These are phyloP conservation scores for Motacilla alba DNA, from an alignment of 2,113 vertebrate genomes.

Conservation along the genomic window DNA sequence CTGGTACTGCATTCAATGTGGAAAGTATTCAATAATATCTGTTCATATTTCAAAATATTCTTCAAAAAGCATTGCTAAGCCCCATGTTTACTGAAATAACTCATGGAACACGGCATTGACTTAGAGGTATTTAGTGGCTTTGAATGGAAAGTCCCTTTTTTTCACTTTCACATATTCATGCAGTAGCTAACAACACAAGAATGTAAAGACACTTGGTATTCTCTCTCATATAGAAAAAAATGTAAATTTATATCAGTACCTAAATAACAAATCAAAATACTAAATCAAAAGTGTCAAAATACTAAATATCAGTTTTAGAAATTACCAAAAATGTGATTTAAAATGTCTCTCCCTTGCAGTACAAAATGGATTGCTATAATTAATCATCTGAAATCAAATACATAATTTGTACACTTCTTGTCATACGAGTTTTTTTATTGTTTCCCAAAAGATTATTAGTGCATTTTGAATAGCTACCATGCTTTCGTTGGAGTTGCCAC, in stretches of 20 bases:
- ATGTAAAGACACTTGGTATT: neutral
- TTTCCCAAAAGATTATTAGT: neutral
- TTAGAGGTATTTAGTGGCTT: neutral
- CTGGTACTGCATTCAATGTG: neutral
- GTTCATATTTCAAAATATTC: conserved; percentile 21
- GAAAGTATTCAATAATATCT: neutral
- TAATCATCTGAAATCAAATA: neutral
- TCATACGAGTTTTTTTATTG: accelerated
- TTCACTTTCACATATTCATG: neutral
- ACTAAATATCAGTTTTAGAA: neutral
- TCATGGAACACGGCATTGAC: neutral
- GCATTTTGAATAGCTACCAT: neutral
- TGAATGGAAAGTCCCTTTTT: neutral
- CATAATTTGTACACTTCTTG: neutral
- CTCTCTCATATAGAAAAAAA: neutral
- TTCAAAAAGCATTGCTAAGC: conserved; percentile 1
- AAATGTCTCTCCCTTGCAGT: neutral
- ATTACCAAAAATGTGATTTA: neutral
- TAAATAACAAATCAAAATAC: neutral
- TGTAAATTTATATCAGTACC: neutral
- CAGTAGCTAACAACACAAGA: neutral
- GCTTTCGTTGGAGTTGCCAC: neutral
- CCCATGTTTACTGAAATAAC: neutral
- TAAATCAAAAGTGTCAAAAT: neutral
- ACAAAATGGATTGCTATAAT: neutral